Evolutionary conservation across 1,140 invertebrate species (phyloP), one percentile per base, ranked within the genome.

Genomic region (Drosophila punjabiensis): DNA sequence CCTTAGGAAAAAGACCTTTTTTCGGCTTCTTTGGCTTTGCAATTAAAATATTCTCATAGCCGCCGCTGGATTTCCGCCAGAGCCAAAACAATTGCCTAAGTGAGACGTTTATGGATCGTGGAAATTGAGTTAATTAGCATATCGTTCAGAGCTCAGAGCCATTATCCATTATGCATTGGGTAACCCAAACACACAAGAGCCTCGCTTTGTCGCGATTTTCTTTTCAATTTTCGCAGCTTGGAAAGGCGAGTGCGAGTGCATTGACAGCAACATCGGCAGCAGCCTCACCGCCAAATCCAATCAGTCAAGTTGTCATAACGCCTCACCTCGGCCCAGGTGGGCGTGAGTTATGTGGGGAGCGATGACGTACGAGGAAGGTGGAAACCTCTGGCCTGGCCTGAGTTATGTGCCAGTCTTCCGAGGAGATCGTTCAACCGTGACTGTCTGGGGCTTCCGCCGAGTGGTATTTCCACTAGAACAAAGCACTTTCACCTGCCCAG

Each of bases 51-150:
- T 90, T 90, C 86, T 90, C 86, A 90, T 77, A 56, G 47, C 53
- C 24, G 41, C 45, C 56, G 52, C 61, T 37, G 53, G 62, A 50
- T 82, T 90, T 89, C 86, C 86, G 86, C 79, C 60, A 70, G 39
- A 30, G 53, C 64, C 35, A 39, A 59, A 30, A 76, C 86, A 90
- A 90, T 90, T 86, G 86, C 82, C 81, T 68, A 62, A 37, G 52
- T 66, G 70, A 74, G 82, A 73, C 79, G 83, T 90, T 90, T 90
- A 78, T 86, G 76, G 76, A 91, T 91, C 87, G 82, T 90, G 87
- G 87, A 89, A 91, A 82, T 81, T 60, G 39, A 82, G 87, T 81
- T 86, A 91, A 90, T 90, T 91, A 86, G 73, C 86, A 86, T 90
- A 80, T 74, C 43, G 48, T 52, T 41, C 35, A 69, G 45, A 37